A percentile compares a stretch with the other conserved stretches of the same genome.
These are phyloP conservation scores for Pseudomugil tenellus DNA, from an alignment of 2,797 vertebrate species.

Conservation along the genomic window DNA sequence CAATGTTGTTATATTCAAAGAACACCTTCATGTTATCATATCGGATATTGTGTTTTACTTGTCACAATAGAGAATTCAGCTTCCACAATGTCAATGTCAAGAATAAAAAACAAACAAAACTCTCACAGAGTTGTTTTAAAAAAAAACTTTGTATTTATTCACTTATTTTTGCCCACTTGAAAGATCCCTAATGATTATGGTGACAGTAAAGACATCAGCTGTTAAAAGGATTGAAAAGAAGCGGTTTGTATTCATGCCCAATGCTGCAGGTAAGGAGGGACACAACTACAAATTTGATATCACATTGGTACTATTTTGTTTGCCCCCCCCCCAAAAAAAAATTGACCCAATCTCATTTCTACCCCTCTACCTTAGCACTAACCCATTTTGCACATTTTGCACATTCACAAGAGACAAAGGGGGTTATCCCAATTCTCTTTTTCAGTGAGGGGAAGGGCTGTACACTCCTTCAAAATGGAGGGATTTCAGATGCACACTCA, in stretches of 20 bases:
- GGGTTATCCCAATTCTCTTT: too few species aligned
- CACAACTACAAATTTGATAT: slow-evolving; percentile 15
- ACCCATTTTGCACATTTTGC: too few species aligned
- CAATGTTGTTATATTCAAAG: slow-evolving; percentile 11
- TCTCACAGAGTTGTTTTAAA: neutral
- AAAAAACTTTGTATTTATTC: neutral
- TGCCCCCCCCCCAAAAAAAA: slow-evolving; percentile 34
- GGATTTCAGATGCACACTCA: too few species aligned
- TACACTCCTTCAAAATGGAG: too few species aligned
- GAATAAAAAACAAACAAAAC: neutral
- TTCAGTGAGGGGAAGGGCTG: too few species aligned
- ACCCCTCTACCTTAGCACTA: too few species aligned
- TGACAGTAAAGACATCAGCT: neutral
- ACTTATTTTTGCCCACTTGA: neutral
- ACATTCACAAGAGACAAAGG: too few species aligned
- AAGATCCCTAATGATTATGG: neutral
- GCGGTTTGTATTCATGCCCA: slow-evolving; percentile 19
- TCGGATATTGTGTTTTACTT: neutral
- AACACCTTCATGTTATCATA: neutral
- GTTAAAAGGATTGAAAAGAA: neutral
- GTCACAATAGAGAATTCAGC: neutral
- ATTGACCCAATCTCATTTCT: too few species aligned
- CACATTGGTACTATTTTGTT: slow-evolving; percentile 5
- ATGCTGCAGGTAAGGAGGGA: slow-evolving; percentile 20
- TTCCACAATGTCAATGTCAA: neutral